Conservation (phyloP, 2,888 invertebrate species). For the Sepioteuthis lessoniana region DNA sequence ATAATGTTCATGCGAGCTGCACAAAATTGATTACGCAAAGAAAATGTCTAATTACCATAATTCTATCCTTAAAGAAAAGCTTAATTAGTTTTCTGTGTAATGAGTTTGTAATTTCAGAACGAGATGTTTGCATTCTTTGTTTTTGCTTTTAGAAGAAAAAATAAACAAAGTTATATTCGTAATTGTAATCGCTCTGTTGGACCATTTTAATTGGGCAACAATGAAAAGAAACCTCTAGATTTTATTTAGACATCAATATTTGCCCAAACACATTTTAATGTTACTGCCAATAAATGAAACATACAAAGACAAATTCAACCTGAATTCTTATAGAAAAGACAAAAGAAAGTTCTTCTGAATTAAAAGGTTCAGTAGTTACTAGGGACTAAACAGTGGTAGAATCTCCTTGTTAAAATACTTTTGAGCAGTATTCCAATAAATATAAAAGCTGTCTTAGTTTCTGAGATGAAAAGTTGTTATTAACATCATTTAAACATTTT, state of each 20-base stretch:
- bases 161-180: not conserved
- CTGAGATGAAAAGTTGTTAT: too few relatives aligned
- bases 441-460: too few relatives aligned
- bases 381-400: not conserved
- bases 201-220: not conserved
- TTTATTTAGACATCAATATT: not conserved
- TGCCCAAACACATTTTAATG: not conserved
- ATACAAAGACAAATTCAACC: not conserved
- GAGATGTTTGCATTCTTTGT: not conserved
- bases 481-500: too few relatives aligned
- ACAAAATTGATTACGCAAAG: not conserved
- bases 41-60: not conserved
- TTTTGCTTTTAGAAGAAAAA: not conserved
- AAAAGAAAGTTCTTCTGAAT: not conserved
- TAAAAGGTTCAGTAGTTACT: not conserved
- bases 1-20: not conserved
- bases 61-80: not conserved
- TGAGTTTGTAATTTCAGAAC: not conserved
- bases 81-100: constrained; percentile 21
- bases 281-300: not conserved
- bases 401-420: too few relatives aligned
- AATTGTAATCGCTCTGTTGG: not conserved
- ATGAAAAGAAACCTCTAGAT: not conserved
- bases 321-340: not conserved
- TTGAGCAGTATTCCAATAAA: too few relatives aligned